phyloP scores from a whole-genome alignment of 2,113 vertebrate species.

The Myotis brandtii region DNA sequence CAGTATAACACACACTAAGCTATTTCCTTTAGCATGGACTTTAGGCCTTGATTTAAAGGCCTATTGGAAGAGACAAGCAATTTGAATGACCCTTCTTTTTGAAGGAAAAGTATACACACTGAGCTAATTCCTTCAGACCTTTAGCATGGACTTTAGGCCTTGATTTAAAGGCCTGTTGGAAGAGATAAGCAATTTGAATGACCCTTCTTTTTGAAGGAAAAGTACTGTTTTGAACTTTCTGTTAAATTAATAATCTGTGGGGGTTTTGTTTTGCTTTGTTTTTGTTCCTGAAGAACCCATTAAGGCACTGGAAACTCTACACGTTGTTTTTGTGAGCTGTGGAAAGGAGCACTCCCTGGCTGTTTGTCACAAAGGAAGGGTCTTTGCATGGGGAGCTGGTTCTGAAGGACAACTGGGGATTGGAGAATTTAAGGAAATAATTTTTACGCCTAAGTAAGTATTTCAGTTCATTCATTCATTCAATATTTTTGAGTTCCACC shows the following conservation, averaged over 20 bases:
- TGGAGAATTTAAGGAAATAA: conserved; percentile 54
- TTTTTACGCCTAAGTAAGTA: conserved; percentile 76
- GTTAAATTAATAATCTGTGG: not conserved
- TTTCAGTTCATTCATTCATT: not conserved
- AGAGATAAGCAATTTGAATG: not conserved
- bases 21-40: not conserved
- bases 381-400: conserved; percentile 83
- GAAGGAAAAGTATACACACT: not conserved
- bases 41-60: conserved; percentile 19
- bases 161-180: not conserved
- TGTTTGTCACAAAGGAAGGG: conserved; percentile 75
- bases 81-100: not conserved
- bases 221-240: not conserved
- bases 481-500: not conserved
- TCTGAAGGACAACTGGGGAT: conserved; percentile 83
- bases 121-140: not conserved
- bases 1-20: not conserved
- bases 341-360: conserved; percentile 82
- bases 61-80: not conserved
- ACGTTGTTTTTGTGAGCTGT: conserved; percentile 70
- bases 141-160: not conserved
- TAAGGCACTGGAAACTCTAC: conserved; percentile 59
- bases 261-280: not conserved
- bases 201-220: not conserved
- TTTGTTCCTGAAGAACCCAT: conserved; percentile 71